phyloP scores from a whole-genome alignment of 2,888 invertebrate species.

The Orthosia gothica region DNA sequence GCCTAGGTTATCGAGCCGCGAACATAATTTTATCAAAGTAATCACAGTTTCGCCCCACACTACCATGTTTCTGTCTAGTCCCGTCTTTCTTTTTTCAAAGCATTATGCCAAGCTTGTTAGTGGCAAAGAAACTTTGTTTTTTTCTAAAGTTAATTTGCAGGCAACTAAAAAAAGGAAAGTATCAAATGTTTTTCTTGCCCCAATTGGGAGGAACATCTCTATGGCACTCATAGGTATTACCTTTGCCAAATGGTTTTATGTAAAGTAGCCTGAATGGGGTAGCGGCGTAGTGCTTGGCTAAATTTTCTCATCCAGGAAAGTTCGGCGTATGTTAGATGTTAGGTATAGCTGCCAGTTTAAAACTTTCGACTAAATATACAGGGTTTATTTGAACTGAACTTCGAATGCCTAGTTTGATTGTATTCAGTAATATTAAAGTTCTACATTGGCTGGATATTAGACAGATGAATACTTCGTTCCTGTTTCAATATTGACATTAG shows the following conservation, averaged over 20 bases:
- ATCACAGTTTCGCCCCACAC: slow-evolving; percentile 47
- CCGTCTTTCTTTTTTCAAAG: slow-evolving; percentile 42
- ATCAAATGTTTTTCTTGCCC: slow-evolving; percentile 24
- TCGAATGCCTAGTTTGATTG: slow-evolving; percentile 25
- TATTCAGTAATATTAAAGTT: slow-evolving; percentile 16
- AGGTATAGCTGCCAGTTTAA: slow-evolving; percentile 25
- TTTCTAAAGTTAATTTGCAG: slow-evolving; percentile 38
- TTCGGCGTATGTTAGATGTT: slow-evolving; percentile 30
- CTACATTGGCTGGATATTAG: neutral
- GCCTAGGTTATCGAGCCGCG: slow-evolving; percentile 50
- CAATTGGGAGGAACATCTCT: slow-evolving; percentile 49
- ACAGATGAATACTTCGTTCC: neutral
- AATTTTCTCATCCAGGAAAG: slow-evolving; percentile 61
- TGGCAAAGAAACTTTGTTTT: slow-evolving; percentile 35
- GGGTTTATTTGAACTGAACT: slow-evolving; percentile 50
- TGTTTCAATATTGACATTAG: slow-evolving; percentile 6
- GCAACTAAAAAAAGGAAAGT: slow-evolving; percentile 30
- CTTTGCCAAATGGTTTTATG: slow-evolving; percentile 64
- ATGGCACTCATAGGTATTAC: slow-evolving; percentile 57
- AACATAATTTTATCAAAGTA: slow-evolving; percentile 62
- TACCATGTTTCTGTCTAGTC: slow-evolving; percentile 40
- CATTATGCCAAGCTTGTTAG: slow-evolving; percentile 43
- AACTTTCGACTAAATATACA: slow-evolving; percentile 50
- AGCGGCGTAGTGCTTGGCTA: slow-evolving; percentile 51
- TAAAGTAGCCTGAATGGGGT: slow-evolving; percentile 55